Evolutionary conservation across 2,797 vertebrate genomes (phyloP), one percentile per base, ranked within the genome.

Genomic region (Siniperca undulata): DNA sequence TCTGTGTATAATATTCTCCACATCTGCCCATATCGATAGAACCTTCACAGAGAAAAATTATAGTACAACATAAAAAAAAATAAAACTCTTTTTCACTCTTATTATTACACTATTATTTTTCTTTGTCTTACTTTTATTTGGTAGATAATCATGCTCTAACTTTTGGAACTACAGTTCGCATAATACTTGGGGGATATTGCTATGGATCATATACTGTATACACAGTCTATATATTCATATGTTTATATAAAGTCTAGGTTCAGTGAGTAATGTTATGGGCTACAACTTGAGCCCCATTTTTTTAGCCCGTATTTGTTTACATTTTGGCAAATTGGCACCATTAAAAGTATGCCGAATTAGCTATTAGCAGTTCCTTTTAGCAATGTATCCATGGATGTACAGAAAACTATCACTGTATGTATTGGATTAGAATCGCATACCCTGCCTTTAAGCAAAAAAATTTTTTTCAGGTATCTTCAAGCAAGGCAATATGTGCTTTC

Each of bases 101-200:
- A 40, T 70, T 42, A 42, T 20, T 42, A 70, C 36, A 70, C 36
- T 44, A 30, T 70, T 56, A 7, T 27, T 56, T 20, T 70, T 17
- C 7, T 0, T 60, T 70, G 0, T 59, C 27, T 60, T 0, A 27
- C 14, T 36, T 50, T 8, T 17, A 0, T 50, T 38, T 17, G 22
- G 30, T 24, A 73, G 19, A 24, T n/a, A 61, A n/a, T 27, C 5
- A 56, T 42, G 40, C 24, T 71, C 42, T 48, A 8, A 10, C 13
- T 16, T 38, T 36, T 0, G 40, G 10, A 55, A 55, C 13, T 70
- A 40, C 17, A 36, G 30, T 50, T 36, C 48, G 30, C 38, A 44
- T 44, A 56, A n/a, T 55, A 8, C 14, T 27, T 44, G 27, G 53
- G 55, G 24, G 24, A 59, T 19, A 59, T 3, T 34, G 44, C n/a